Evolutionary conservation across 2,888 invertebrate species (phyloP), one percentile per base, ranked within the genome.

Genomic region (Athripsodes cinereus): DNA sequence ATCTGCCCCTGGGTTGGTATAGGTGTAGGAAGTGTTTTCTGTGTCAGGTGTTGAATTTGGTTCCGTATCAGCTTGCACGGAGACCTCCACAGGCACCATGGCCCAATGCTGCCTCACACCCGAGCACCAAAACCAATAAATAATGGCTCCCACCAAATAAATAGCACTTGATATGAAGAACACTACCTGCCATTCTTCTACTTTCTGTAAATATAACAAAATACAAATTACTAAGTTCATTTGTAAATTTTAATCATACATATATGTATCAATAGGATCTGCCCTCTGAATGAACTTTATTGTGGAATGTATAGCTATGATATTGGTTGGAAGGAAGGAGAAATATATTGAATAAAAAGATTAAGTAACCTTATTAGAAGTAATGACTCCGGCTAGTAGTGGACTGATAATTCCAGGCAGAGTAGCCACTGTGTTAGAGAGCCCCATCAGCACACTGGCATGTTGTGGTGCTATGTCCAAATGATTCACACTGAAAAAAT

Each of bases 381-480:
- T 90, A 56, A 94, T 84, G 53, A 82, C 81, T 6, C 92, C 92
- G 0, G 91, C 89, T 1, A 94, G 73, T 11, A 87, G 80, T 0
- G 95, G 96, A 69, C 92, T 91, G n/a, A 95, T 75, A 66, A 96
- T 93, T 22, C 96, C 96, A 1, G 96, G 94, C 53, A 96, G 74
- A 0, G 95, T 95, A 0, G 92, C 96, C 63, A 95, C 76, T 0
- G 94, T 94, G 73, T 96, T 96, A 10, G 92, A 90, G 10, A 95
- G 76, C 0, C 95, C 96, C 93, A 96, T 93, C 55, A 96, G 73
- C 0, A 96, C 85, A 69, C 94, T 90, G 10, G 95, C 94, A 75
- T 91, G 92, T 61, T 90, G 90, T 0, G 95, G 94, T 0, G 95
- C 95, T 54, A 96, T 85, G 71, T 96, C 96, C 70, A 96, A 74